phyloP scores from a whole-genome alignment of 1,140 invertebrate genomes.

The Apocrypta bakeri region DNA sequence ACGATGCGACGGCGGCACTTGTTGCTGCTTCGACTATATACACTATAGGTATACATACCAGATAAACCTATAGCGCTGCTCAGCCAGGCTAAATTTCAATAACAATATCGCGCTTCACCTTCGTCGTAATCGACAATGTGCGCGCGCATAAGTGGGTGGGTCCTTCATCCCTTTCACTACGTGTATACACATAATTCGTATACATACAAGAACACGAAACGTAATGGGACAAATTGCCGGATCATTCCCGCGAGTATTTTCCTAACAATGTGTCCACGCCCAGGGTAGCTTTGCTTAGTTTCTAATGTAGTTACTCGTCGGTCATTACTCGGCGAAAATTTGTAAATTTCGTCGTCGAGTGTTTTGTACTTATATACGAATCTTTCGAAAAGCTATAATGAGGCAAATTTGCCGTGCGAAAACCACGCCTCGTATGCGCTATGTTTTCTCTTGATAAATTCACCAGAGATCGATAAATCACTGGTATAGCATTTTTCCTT shows the following conservation, averaged over 20 bases:
- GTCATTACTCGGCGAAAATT: slow-evolving; percentile 24
- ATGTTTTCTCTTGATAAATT: slow-evolving; percentile 6
- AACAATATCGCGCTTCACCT: slow-evolving; percentile 26
- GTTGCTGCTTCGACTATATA: slow-evolving; percentile 17
- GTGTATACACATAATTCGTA: no score
- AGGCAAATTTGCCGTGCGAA: not conserved
- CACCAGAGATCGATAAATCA: slow-evolving; percentile 39
- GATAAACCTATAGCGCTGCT: no score
- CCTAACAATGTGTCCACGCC: not conserved
- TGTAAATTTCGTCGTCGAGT: not conserved
- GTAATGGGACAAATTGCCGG: slow-evolving; percentile 30
- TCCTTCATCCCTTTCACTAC: not conserved
- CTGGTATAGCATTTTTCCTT: not conserved
- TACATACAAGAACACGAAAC: not conserved
- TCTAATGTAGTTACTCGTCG: no score
- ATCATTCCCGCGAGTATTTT: slow-evolving; percentile 9
- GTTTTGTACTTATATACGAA: not conserved
- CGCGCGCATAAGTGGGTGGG: slow-evolving; percentile 39
- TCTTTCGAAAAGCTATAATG: slow-evolving; percentile 4
- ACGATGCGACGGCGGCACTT: slow-evolving; percentile 34
- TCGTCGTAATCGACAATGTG: slow-evolving; percentile 23
- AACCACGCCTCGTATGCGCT: slow-evolving; percentile 2
- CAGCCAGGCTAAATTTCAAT: not conserved
- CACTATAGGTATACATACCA: no score
- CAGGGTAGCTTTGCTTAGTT: no score